Conservation (phyloP, 2,888 invertebrate species). For the Eupithecia tripunctaria region DNA sequence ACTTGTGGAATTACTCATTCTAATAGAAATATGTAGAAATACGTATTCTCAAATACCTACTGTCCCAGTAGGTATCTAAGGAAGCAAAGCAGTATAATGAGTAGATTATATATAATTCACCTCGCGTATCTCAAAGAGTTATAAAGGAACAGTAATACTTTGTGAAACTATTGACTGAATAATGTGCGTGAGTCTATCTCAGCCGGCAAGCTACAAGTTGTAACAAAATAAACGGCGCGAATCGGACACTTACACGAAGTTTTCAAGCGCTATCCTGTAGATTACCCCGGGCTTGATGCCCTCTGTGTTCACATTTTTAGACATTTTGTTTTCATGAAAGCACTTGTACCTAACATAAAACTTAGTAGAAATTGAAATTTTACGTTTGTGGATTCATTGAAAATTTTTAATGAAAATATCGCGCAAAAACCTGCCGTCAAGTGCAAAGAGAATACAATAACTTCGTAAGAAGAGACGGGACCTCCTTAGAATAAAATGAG, state of each 20-base stretch:
- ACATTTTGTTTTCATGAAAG: slow-evolving; percentile 57
- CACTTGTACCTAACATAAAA: background rate
- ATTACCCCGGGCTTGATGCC: slow-evolving; percentile 77
- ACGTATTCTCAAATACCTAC: background rate
- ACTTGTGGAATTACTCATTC: background rate
- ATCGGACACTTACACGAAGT: slow-evolving; percentile 82
- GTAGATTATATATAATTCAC: background rate
- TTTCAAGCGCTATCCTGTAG: slow-evolving; percentile 81
- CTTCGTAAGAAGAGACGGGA: no score
- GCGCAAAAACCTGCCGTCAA: no score
- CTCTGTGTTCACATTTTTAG: slow-evolving; percentile 60
- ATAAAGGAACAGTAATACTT: background rate
- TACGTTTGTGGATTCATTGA: background rate
- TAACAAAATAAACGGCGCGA: slow-evolving; percentile 19
- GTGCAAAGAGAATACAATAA: no score
- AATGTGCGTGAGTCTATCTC: background rate
- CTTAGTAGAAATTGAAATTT: background rate
- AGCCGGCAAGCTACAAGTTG: slow-evolving; percentile 13
- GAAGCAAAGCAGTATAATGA: background rate
- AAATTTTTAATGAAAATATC: background rate
- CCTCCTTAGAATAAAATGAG: no score
- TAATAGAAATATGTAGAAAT: no score
- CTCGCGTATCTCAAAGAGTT: background rate
- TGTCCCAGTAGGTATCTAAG: background rate
- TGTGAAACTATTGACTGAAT: background rate